Evolutionary conservation across 2,113 vertebrate genomes (phyloP).

Genomic region (Microcebus jonahi): DNA sequence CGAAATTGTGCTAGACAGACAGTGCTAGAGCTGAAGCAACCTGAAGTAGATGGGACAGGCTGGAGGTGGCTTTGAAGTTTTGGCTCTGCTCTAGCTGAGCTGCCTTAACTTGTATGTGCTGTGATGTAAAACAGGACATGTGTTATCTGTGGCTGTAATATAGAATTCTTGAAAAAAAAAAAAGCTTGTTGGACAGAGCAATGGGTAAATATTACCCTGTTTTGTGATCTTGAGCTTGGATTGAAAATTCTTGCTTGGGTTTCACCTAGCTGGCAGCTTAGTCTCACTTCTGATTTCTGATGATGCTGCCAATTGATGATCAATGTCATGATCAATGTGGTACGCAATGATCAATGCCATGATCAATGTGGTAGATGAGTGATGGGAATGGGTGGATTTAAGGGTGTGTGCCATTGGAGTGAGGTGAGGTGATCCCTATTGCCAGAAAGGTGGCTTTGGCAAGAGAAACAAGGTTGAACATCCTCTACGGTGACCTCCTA

Average conservation of each 20-base stretch:
- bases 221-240: neutral
- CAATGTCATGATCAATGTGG: too few relatives aligned
- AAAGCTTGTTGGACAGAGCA: neutral
- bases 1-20: neutral
- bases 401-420: neutral
- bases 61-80: neutral
- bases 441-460: neutral
- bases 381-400: neutral
- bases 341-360: too few relatives aligned
- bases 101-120: neutral
- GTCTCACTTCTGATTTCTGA: neutral
- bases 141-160: neutral
- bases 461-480: neutral
- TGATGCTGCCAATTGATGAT: neutral
- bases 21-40: neutral
- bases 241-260: neutral
- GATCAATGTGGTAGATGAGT: neutral
- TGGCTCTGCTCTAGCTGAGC: neutral
- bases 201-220: neutral
- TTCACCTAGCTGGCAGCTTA: neutral
- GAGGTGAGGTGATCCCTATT: neutral
- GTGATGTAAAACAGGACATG: rapidly evolving
- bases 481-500: neutral
- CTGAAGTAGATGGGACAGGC: neutral
- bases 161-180: neutral